Percentiles rank a stretch among this genome's conserved stretches.
Conservation (phyloP, 2,797 vertebrate species). For the Cryptoblepharus egeriae region DNA sequence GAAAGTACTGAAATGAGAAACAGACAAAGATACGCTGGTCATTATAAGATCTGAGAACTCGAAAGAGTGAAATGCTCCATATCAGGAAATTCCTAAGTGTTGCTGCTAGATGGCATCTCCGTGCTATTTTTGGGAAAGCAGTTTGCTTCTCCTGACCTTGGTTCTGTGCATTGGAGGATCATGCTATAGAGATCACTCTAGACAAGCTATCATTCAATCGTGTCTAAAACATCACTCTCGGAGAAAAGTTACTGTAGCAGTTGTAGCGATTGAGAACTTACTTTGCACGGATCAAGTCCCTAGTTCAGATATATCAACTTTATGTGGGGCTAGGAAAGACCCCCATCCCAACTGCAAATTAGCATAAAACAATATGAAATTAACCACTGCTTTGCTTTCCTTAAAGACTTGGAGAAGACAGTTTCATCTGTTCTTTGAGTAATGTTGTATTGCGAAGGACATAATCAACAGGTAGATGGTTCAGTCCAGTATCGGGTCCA, state of each 20-base stretch:
- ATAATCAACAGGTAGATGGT: background rate
- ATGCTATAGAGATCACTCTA: conserved; percentile 33
- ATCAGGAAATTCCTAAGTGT: conserved; percentile 62
- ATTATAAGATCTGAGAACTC: conserved; percentile 24
- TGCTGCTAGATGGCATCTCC: conserved; percentile 81
- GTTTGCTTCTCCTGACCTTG: conserved; percentile 68
- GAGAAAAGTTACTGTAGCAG: conserved; percentile 23
- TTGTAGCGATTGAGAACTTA: too few species aligned
- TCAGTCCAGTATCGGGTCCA: background rate
- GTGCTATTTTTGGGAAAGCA: conserved; percentile 64
- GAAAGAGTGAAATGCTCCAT: conserved; percentile 35
- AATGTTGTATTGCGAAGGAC: background rate
- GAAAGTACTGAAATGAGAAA: conserved; percentile 10
- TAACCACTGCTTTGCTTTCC: too few species aligned
- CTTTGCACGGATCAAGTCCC: too few species aligned
- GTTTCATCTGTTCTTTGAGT: background rate
- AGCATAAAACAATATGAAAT: too few species aligned
- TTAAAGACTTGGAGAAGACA: too few species aligned
- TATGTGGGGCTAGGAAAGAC: too few species aligned
- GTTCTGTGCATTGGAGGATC: conserved; percentile 30
- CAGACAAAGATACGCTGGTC: conserved; percentile 23
- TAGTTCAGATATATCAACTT: too few species aligned
- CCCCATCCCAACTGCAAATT: too few species aligned
- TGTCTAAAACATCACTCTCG: conserved; percentile 27
- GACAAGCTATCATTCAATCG: conserved; percentile 41